Base-by-base conservation (phyloP, 2,888 invertebrate species). In the Acleris sparsana region DNA sequence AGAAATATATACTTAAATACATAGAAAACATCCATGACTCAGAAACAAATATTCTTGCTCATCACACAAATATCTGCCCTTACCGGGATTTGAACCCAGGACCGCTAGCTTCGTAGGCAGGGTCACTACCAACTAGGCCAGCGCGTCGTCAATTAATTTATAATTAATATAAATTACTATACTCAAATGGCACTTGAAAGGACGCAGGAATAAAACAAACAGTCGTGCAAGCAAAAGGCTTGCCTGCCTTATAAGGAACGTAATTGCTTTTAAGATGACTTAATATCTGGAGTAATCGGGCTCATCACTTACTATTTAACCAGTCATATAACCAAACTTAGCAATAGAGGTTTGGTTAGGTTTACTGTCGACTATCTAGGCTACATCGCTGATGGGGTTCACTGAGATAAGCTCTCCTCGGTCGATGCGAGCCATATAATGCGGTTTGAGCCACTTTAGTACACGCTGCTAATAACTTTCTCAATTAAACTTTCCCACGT, bases 221-320 rank as follows among this genome's bases (percentile, higher is more conserved):
- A 52, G 25, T 22, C 62, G 18, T 55, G 53, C 43, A 17, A 53
- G 63, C 53, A 53, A 58, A 22, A 18, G 55, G 55, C 39, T 20
- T 20, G 20, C 43, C 7, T 4, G 16, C 64, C 60, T 44, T 51
- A 33, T 33, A 56, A 56, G 33, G 51, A n/a, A 16, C 43, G 9
- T 39, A 18, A 22, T 59, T 58, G 48, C 64, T 49, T 56, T 56
- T 51, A 17, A 56, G 60, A 55, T 60, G 48, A 55, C 46, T 53
- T 60, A 60, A 33, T 16, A 53, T 18, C 48, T 43, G 20, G 49
- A 44, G 29, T 59, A 43, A 59, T 64, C 64, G 48, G 58, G 11
- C 53, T 55, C 59, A 64, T 59, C 63, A 48, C 33, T 53, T 52
- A 43, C 57, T 63, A 39, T 48, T 22, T 46, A 63, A 13, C 46